Percentiles rank a stretch among this genome's conserved stretches.
Conservation (phyloP, 1,140 invertebrate genomes). For the Pseudomyrmex flavicornis region DNA sequence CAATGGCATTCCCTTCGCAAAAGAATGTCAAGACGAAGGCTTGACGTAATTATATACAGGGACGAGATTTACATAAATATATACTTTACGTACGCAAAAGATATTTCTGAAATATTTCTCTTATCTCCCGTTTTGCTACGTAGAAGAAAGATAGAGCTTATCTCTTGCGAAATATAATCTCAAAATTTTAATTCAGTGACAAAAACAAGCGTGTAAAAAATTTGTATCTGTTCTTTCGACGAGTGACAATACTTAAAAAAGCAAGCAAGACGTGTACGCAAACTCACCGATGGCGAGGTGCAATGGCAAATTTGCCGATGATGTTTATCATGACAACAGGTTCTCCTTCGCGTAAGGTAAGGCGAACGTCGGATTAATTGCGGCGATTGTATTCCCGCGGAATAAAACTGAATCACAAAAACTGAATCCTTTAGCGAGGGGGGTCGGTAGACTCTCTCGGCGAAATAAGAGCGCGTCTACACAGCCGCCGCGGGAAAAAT, state of each 20-base stretch:
- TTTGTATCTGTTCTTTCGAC: neutral
- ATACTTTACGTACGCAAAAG: neutral
- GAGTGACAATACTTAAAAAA: conserved; percentile 1
- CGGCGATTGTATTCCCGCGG: neutral
- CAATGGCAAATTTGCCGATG: neutral
- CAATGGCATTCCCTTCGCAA: neutral
- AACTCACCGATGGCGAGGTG: neutral
- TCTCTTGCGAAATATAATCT: too few species aligned
- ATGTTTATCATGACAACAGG: conserved; percentile 19
- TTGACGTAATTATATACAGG: neutral
- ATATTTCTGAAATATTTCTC: neutral
- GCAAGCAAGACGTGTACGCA: neutral
- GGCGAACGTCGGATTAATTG: conserved; percentile 16
- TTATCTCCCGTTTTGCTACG: too few species aligned
- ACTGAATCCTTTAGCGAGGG: neutral
- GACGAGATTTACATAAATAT: neutral
- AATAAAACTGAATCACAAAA: conserved; percentile 8
- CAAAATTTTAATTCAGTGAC: neutral
- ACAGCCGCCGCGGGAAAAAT: neutral
- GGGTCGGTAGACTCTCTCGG: neutral
- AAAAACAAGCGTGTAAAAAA: neutral
- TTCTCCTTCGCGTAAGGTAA: neutral
- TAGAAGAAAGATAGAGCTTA: too few species aligned
- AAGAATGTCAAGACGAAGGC: neutral
- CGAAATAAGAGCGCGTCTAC: neutral